Evolutionary conservation across 2,888 invertebrate species (phyloP).

Genomic region (Caenorhabditis sp.): DNA sequence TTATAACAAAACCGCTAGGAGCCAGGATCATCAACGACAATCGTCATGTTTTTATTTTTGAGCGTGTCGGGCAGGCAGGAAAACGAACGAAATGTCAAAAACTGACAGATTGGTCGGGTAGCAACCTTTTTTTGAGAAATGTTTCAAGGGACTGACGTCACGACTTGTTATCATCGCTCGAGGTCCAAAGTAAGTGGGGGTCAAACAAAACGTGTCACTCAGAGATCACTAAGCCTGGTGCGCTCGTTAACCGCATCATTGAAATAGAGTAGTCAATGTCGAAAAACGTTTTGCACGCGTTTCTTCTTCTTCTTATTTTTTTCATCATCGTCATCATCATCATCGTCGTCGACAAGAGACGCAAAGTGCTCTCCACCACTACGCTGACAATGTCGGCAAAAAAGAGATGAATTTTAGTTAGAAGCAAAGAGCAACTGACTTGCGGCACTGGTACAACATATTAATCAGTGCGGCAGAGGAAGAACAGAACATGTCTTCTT

Average conservation of each 20-base stretch:
- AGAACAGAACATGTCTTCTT: conserved; percentile 1
- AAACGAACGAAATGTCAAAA: conserved; percentile 42
- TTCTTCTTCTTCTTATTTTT: too few relatives aligned
- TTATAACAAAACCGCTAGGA: conserved; percentile 34
- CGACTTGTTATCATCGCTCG: not conserved
- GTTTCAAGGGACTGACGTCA: not conserved
- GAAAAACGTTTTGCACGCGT: not conserved
- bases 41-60: conserved; percentile 43
- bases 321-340: too few relatives aligned
- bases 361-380: conserved; percentile 6
- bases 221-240: conserved; percentile 6
- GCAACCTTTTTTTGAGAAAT: too few relatives aligned
- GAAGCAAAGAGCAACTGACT: conserved; percentile 13
- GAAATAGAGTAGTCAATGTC: conserved; percentile 8
- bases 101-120: conserved; percentile 33
- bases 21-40: not conserved
- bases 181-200: not conserved
- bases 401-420: not conserved
- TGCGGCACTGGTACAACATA: not conserved
- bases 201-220: conserved; percentile 10
- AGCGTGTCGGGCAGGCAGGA: conserved; percentile 26
- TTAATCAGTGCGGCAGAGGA: conserved; percentile 6
- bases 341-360: not conserved
- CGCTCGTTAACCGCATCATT: conserved; percentile 2
- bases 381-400: not conserved